Evolutionary conservation across 2,113 vertebrate species (phyloP).

Genomic region (Origma solitaria): DNA sequence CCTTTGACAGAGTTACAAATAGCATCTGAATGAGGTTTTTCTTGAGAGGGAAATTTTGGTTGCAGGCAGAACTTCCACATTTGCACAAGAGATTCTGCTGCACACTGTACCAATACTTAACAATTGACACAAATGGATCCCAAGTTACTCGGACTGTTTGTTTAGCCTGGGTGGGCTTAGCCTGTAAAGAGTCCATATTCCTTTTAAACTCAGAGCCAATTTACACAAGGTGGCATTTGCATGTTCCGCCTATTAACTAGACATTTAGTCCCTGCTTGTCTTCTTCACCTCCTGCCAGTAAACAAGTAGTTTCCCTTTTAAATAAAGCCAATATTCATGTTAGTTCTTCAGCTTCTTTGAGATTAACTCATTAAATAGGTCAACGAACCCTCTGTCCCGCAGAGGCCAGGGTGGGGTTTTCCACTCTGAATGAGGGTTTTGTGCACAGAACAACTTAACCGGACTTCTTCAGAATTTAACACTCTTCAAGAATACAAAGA

Average conservation of each 20-base stretch:
- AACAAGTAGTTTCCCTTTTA: not conserved
- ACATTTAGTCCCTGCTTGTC: not conserved
- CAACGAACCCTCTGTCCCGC: not conserved
- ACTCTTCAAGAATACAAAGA: not conserved
- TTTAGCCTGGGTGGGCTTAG: not conserved
- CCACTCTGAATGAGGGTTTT: conserved; percentile 8
- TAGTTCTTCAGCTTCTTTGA: not conserved
- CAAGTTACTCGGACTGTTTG: not conserved
- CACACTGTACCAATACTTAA: not conserved
- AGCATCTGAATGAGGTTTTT: not conserved
- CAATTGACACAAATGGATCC: not conserved
- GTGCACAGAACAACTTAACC: not conserved
- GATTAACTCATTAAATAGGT: conserved; percentile 51
- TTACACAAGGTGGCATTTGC: not conserved
- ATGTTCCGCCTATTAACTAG: not conserved
- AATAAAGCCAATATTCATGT: conserved; percentile 35
- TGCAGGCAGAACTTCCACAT: not conserved
- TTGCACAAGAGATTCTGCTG: not conserved
- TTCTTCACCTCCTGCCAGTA: not conserved
- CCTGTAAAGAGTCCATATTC: not conserved
- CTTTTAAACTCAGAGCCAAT: not conserved
- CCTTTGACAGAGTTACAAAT: not conserved
- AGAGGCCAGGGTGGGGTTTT: not conserved
- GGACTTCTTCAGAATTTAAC: not conserved
- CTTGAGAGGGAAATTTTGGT: not conserved